Evolutionary conservation across 2,113 vertebrate genomes (phyloP).

Genomic region (Indri indri): DNA sequence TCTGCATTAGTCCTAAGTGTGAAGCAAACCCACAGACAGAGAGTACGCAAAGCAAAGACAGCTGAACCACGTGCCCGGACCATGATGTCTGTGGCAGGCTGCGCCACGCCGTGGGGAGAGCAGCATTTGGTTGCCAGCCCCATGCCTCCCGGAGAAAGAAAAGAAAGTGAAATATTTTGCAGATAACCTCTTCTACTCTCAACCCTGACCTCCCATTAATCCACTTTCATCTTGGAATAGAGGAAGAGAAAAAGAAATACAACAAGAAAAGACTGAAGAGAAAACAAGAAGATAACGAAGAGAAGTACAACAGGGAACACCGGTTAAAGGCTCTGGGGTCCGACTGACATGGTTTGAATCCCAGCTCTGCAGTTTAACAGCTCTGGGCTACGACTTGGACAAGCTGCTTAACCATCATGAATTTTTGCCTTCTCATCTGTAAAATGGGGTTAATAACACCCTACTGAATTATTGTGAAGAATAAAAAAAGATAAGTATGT

Average conservation of each 20-base stretch:
- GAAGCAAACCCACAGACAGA: not conserved
- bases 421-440: not conserved
- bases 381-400: too few relatives aligned
- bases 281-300: not conserved
- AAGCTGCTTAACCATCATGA: not conserved
- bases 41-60: not conserved
- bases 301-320: not conserved
- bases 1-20: not conserved
- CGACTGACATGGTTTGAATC: not conserved
- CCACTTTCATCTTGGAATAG: not conserved
- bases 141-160: not conserved
- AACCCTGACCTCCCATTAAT: not conserved
- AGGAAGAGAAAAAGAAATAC: not conserved
- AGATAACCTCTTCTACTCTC: not conserved
- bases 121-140: not conserved
- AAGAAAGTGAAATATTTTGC: not conserved
- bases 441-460: not conserved
- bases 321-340: not conserved
- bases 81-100: not conserved
- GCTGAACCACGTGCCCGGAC: not conserved
- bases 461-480: not conserved
- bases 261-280: not conserved
- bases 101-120: rapidly evolving
- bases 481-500: not conserved
- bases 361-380: not conserved